Conservation (phyloP, 1,140 invertebrate species). For the Drosophila persimilis region DNA sequence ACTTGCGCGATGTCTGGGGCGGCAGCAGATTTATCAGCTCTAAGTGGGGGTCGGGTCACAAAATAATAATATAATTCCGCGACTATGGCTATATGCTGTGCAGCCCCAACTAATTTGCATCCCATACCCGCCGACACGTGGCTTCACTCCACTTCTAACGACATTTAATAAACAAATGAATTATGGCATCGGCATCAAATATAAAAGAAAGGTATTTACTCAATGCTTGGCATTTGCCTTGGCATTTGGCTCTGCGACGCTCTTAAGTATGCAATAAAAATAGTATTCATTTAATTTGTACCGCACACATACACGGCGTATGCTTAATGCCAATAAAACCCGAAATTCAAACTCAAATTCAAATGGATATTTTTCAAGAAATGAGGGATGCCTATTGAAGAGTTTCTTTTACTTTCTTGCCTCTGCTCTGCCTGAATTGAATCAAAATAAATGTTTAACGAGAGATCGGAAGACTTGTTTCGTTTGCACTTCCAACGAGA, state of each 20-base stretch:
- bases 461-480: too few relatives aligned
- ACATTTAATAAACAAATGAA: slow-evolving; percentile 1
- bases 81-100: slow-evolving; percentile 1
- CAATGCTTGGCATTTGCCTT: background rate
- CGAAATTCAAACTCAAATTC: background rate
- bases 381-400: too few relatives aligned
- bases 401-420: too few relatives aligned
- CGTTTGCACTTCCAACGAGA: background rate
- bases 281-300: background rate
- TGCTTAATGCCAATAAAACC: slow-evolving; percentile 7
- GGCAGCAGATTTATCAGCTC: slow-evolving; percentile 13
- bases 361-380: too few relatives aligned
- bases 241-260: background rate
- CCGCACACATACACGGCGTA: slow-evolving; percentile 12
- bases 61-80: slow-evolving; percentile 9
- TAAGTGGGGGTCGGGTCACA: slow-evolving; percentile 8
- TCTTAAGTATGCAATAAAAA: slow-evolving; percentile 30
- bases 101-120: slow-evolving; percentile 27
- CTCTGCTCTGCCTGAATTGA: too few relatives aligned
- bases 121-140: slow-evolving; percentile 18
- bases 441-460: too few relatives aligned
- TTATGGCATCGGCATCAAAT: background rate
- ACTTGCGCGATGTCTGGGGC: slow-evolving; percentile 25
- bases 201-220: background rate
- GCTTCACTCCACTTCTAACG: background rate